Conservation (phyloP, 92 coral and sea anemone genomes). For the Palythoa grandiflora region DNA sequence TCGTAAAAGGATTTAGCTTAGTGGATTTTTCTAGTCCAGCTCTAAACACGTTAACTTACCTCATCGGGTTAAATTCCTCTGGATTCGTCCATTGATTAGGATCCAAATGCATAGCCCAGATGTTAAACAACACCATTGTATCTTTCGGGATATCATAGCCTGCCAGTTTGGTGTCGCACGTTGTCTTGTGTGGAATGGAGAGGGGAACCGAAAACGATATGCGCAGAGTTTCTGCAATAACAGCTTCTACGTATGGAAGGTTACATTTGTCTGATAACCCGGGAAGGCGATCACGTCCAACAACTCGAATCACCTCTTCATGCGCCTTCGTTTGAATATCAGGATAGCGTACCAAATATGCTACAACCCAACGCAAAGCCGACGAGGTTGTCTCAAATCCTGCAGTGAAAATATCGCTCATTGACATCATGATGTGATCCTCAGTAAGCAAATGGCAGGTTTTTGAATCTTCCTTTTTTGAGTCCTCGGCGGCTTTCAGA, state of each 20-base stretch:
- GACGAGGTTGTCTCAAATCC: slow-evolving; percentile 69
- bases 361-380: slow-evolving; percentile 62
- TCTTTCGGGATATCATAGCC: slow-evolving; percentile 66
- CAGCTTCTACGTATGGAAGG: slow-evolving; percentile 68
- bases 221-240: slow-evolving; percentile 58
- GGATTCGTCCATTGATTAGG: slow-evolving; percentile 62
- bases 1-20: no score
- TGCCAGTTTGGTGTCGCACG: slow-evolving; percentile 52
- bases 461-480: slow-evolving; percentile 19
- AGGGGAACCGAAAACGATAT: slow-evolving; percentile 4
- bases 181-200: slow-evolving; percentile 64
- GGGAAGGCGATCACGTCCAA: slow-evolving; percentile 52
- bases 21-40: no score
- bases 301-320: slow-evolving; percentile 36
- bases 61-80: slow-evolving; percentile 54
- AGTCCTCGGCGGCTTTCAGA: slow-evolving; percentile 64
- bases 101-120: slow-evolving; percentile 66
- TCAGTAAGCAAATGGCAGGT: slow-evolving; percentile 52
- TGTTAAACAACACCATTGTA: slow-evolving; percentile 59
- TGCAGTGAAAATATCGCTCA: slow-evolving; percentile 68
- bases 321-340: slow-evolving; percentile 62
- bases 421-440: slow-evolving; percentile 65
- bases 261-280: slow-evolving; percentile 51
- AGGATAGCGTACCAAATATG: slow-evolving; percentile 61
- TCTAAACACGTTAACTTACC: slow-evolving; percentile 18